phyloP scores from a whole-genome alignment of 2,113 vertebrate species.

The Pachypanchax playfairii region DNA sequence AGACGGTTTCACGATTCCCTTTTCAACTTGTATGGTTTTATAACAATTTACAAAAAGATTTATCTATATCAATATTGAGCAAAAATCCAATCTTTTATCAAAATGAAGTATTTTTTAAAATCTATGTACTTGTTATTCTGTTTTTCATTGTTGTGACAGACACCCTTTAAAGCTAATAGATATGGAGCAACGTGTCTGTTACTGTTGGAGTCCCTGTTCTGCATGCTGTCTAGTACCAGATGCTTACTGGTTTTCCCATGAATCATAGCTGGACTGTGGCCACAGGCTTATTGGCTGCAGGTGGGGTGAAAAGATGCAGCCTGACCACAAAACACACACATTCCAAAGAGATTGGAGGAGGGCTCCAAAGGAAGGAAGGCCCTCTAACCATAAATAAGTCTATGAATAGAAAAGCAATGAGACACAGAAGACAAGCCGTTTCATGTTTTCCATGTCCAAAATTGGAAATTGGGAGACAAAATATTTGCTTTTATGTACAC shows the following conservation, averaged over 20 bases:
- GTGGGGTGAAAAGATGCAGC: constrained; percentile 40
- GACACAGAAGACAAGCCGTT: neutral
- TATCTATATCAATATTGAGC: too few species aligned
- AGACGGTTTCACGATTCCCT: too few species aligned
- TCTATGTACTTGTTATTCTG: too few species aligned
- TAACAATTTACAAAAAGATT: too few species aligned
- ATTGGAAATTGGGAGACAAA: constrained; percentile 34
- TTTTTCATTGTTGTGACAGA: too few species aligned
- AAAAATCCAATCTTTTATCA: too few species aligned
- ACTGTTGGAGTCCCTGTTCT: constrained; percentile 1
- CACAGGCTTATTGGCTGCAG: constrained; percentile 50
- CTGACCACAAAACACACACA: constrained; percentile 19
- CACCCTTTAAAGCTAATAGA: too few species aligned
- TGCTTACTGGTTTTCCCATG: constrained; percentile 47
- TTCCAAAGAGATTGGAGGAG: neutral
- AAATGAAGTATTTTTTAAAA: too few species aligned
- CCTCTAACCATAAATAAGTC: constrained; percentile 32
- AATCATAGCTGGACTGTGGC: constrained; percentile 42
- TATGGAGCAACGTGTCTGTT: too few species aligned
- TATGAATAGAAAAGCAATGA: constrained; percentile 24
- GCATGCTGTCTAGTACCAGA: constrained; percentile 50
- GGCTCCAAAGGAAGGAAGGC: neutral
- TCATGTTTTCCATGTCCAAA: constrained; percentile 44
- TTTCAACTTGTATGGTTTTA: too few species aligned
- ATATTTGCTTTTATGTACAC: constrained; percentile 39